Evolutionary conservation across 2,797 vertebrate genomes (phyloP), one percentile per base, ranked within the genome.

Genomic region (Myripristis murdjan): DNA sequence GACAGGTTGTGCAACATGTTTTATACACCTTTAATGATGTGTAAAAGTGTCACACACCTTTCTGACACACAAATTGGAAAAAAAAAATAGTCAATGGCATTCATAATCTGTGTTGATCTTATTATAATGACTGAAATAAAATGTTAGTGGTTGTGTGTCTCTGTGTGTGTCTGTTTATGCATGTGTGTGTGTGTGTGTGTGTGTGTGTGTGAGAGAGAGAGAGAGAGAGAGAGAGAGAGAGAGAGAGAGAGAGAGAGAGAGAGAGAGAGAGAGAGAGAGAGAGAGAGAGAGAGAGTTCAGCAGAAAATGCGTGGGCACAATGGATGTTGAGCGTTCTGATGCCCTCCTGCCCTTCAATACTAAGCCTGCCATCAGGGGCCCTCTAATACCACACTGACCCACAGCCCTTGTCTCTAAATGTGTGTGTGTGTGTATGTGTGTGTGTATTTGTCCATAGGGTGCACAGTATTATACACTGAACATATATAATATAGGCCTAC

Each of bases 321-420:
- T 78, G 67, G 66, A 82, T 73, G 28, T 31, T 47, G 49, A 70
- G 62, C 12, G 5, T 56, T 62, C 57, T 35, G 39, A 51, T 53
- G 70, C 64, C 71, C 64, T 77, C 75, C 35, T 64, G 63, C 39
- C 68, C 59, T 64, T 76, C 67, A 53, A 84, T 75, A 71, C 52
- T 41, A 75, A 76, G 76, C 55, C 24, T 78, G 82, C 76, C 86
- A 81, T 75, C 73, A 61, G 53, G 55, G 57, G 11, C 48, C 16
- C 64, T 85, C 61, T 69, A 37, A 22, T 69, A 49, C 59, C 55
- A 68, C 18, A 47, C 16, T 66, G 23, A 16, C 51, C 4, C n/a
- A 66, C 31, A 20, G 56, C 39, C 18, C 5, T 63, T 23, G 58
- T 52, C 44, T 61, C 46, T 62, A 26, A 62, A 5, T 70, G 5